Base-by-base conservation (phyloP, 2,113 vertebrate species). In the Sylvietta virens region DNA sequence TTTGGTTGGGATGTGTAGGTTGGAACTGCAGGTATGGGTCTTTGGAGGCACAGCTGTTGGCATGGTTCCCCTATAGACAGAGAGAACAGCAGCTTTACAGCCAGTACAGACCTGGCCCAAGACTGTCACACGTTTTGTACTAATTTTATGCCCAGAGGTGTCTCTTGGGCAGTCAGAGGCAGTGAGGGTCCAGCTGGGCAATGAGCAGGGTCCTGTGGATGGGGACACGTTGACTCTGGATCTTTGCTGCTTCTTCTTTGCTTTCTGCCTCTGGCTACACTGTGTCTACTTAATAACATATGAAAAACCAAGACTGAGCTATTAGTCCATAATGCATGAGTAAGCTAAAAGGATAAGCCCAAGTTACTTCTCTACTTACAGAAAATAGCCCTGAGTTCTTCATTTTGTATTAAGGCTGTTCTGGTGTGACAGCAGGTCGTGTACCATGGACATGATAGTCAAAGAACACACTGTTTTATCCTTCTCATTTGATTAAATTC, bases 291-390 rank as follows among this genome's bases (percentile, higher is more conserved):
- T 96, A 96, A 90, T 96, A 95, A 84, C 37, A 33, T 94, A 74
- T 85, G 92, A 95, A 97, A 92, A 78, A 24, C 15, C 74, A 89
- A 70, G 94, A 85, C 81, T 89, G 95, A 91, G 83, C 91, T 90
- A 45, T 21, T 92, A 91, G 81, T 92, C 92, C 86, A 47, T 92
- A 96, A 96, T 89, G 83, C 60, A 80, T 50, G 91, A 93, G 61
- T 95, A 95, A 97, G 92, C 94, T 97, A 71, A 97, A 97, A 95
- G 94, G 91, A 82, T 79, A 96, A 91, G 71, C 24, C 65, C 47
- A 82, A 95, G 86, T 96, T 81, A 72, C 86, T 80, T 77, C 81
- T 94, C 71, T 94, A 56, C 95, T 93, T 96, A 69, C 2, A 93
- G 79, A 94, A 97, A 95, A 96, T 45, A 95, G 94, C 92, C 69